These are phyloP conservation scores for Pachypanchax playfairii DNA, from an alignment of 2,113 vertebrate species.

Conservation along the genomic window DNA sequence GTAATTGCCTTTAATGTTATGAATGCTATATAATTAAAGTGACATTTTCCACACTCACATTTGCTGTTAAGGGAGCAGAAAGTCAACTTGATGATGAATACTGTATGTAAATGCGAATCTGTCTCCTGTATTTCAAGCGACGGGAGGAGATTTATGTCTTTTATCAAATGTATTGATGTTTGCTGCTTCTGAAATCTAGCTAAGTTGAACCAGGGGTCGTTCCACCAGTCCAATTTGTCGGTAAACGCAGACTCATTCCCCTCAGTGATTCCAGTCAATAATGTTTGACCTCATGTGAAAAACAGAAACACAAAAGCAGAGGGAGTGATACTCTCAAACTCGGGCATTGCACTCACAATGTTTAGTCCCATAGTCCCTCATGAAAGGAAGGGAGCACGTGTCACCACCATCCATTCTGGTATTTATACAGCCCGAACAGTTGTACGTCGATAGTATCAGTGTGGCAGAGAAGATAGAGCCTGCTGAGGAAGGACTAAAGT, in stretches of 20 bases:
- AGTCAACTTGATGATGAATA: constrained; percentile 49
- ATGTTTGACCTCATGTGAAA: constrained; percentile 65
- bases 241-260: constrained; percentile 64
- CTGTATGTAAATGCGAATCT: constrained; percentile 44
- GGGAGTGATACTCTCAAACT: constrained; percentile 30
- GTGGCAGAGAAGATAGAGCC: constrained; percentile 56
- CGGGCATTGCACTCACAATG: constrained; percentile 34
- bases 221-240: constrained; percentile 56
- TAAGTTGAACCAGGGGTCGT: constrained; percentile 61
- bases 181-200: constrained; percentile 32
- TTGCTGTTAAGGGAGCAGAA: constrained; percentile 26
- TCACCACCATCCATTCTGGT: constrained; percentile 49
- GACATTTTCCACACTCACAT: constrained; percentile 53
- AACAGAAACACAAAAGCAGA: constrained; percentile 42
- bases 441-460: constrained; percentile 63
- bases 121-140: constrained; percentile 20
- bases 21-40: constrained; percentile 55
- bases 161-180: constrained; percentile 60
- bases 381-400: constrained; percentile 50
- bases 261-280: constrained; percentile 65
- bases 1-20: constrained; percentile 54
- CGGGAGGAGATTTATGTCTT: constrained; percentile 25
- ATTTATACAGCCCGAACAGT: constrained; percentile 66
- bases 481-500: constrained; percentile 54
- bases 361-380: constrained; percentile 23